phyloP scores from a whole-genome alignment of 2,797 vertebrate species.

The Manis crassicaudata region DNA sequence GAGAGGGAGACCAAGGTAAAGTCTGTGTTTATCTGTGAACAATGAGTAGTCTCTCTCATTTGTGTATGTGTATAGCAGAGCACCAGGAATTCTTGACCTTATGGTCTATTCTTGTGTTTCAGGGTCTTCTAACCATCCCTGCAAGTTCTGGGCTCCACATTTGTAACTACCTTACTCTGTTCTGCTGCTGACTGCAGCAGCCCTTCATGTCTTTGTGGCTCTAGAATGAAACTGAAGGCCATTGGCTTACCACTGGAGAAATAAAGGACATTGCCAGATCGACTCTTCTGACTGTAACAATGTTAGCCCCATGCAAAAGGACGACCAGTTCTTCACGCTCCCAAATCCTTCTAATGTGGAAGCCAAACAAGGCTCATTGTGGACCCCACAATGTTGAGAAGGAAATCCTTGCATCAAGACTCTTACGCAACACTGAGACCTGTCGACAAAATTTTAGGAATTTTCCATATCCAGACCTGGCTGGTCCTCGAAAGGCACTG shows the following conservation, averaged over 20 bases:
- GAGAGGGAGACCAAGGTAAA: background rate
- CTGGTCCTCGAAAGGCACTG: slow-evolving; percentile 78
- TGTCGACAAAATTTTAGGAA: slow-evolving; percentile 79
- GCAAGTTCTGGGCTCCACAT: slow-evolving; percentile 47
- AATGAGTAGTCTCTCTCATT: background rate
- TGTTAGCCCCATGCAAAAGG: slow-evolving; percentile 70
- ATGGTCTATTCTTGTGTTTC: slow-evolving; percentile 70
- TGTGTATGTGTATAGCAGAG: background rate
- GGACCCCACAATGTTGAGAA: slow-evolving; percentile 34
- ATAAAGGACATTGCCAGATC: slow-evolving; percentile 42
- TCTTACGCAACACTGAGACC: slow-evolving; percentile 69
- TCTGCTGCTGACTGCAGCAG: background rate
- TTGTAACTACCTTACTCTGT: slow-evolving; percentile 9
- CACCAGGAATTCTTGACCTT: slow-evolving; percentile 40
- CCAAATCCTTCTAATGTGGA: slow-evolving; percentile 64
- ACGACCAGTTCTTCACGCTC: slow-evolving; percentile 63
- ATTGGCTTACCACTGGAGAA: slow-evolving; percentile 60
- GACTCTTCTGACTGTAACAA: slow-evolving; percentile 1
- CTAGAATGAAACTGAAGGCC: slow-evolving; percentile 60
- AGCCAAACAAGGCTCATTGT: slow-evolving; percentile 59
- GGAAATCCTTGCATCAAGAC: slow-evolving; percentile 49
- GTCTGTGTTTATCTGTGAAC: background rate
- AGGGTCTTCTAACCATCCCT: slow-evolving; percentile 59
- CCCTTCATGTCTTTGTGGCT: slow-evolving; percentile 37
- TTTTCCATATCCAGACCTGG: slow-evolving; percentile 71